Percentiles rank a stretch among this genome's conserved stretches.
These are phyloP conservation scores for Thermophis baileyi DNA, from an alignment of 2,113 vertebrate genomes.

Conservation along the genomic window DNA sequence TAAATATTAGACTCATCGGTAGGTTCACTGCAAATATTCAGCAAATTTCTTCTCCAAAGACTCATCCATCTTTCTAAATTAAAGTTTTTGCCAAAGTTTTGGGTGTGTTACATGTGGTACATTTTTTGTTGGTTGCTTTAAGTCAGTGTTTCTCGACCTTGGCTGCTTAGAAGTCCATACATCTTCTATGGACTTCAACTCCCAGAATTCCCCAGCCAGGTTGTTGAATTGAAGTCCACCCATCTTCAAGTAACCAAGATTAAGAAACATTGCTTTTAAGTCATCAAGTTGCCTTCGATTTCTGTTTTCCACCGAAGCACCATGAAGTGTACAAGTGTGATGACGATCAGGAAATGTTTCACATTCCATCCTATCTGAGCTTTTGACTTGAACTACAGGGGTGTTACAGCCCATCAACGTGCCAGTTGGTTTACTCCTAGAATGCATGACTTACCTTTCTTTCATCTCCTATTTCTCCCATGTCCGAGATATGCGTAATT, in stretches of 20 bases:
- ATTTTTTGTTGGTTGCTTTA: not conserved
- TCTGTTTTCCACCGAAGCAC: not conserved
- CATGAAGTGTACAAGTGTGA: not conserved
- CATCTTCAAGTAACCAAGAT: not conserved
- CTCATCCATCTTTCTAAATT: not conserved
- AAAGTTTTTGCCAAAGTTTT: not conserved
- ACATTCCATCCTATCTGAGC: not conserved
- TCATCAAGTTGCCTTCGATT: not conserved
- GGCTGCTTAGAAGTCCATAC: too few species aligned
- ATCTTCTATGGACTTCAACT: not conserved
- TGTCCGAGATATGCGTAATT: not conserved
- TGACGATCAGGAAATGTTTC: not conserved
- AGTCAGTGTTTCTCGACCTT: not conserved
- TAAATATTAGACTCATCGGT: slow-evolving; percentile 30
- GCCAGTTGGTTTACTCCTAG: not conserved
- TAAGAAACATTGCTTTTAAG: not conserved
- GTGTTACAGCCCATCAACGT: not conserved
- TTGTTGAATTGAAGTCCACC: not conserved
- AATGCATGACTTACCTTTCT: not conserved
- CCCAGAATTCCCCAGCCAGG: not conserved
- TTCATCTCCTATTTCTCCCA: not conserved
- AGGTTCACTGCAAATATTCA: slow-evolving; percentile 16
- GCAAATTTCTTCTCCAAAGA: slow-evolving; percentile 25
- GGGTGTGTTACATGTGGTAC: not conserved
- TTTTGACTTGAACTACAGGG: not conserved